Percentiles rank a stretch among this genome's conserved stretches.
Evolutionary conservation across 2,888 invertebrate genomes (phyloP).

Genomic region (Andrena bucephala): DNA sequence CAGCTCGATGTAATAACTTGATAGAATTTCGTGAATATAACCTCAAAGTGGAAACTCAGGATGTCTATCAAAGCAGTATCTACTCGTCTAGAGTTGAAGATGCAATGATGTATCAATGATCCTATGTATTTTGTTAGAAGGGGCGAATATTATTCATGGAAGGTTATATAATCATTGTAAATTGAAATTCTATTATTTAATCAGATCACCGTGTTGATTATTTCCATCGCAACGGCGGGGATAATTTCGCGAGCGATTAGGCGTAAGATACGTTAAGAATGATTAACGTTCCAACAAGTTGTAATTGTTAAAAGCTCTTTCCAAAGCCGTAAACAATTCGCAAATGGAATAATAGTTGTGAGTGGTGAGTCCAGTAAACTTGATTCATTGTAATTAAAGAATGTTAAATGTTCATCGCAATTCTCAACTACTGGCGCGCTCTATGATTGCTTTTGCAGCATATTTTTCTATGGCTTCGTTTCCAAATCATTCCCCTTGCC

Average conservation of each 20-base stretch:
- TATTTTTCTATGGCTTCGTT: slow-evolving; percentile 13
- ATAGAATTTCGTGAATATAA: slow-evolving; percentile 27
- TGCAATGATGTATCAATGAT: neutral
- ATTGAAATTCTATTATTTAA: no score
- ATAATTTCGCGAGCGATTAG: no score
- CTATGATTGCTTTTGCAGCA: neutral
- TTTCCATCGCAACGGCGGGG: no score
- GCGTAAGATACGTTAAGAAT: neutral
- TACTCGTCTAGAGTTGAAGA: neutral
- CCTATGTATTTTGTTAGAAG: neutral
- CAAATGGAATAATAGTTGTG: neutral
- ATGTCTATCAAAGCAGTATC: neutral
- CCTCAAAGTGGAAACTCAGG: slow-evolving; percentile 24
- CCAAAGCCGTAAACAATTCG: neutral
- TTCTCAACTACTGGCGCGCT: slow-evolving; percentile 11
- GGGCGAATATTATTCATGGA: neutral
- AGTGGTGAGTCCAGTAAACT: no score
- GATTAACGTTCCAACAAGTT: neutral
- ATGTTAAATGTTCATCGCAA: neutral
- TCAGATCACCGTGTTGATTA: neutral
- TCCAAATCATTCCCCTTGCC: neutral
- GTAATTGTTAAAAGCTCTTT: slow-evolving; percentile 1
- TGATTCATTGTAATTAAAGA: neutral
- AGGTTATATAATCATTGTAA: neutral
- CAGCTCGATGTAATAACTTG: neutral